Evolutionary conservation across 1,140 invertebrate species (phyloP).

Genomic region (Adelges cooleyi): DNA sequence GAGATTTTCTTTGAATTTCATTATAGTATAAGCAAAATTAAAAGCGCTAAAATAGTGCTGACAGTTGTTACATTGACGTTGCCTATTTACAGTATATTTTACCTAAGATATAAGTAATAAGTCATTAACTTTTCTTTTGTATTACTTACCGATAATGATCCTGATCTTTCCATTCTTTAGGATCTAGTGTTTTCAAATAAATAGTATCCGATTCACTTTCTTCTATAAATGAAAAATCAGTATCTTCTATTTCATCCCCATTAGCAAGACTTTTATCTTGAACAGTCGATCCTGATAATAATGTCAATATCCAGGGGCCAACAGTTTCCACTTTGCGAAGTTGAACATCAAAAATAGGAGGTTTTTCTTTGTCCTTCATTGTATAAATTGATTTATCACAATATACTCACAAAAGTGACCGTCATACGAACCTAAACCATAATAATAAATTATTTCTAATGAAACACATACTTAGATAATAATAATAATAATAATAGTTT

Average conservation of each 20-base stretch:
- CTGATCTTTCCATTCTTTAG: slow-evolving; percentile 93
- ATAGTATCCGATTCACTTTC: slow-evolving; percentile 51
- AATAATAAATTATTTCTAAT: not conserved
- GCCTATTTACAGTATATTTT: no score
- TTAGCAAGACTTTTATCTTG: slow-evolving; percentile 11
- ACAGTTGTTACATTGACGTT: no score
- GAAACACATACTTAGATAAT: not conserved
- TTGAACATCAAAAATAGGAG: slow-evolving; percentile 25
- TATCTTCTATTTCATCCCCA: slow-evolving; percentile 31
- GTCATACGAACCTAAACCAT: not conserved
- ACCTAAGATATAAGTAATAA: no score
- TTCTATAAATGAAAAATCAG: slow-evolving; percentile 44
- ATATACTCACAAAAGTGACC: not conserved
- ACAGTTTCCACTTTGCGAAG: slow-evolving; percentile 12
- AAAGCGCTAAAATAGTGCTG: no score
- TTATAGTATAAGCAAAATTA: no score
- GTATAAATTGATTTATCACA: not conserved
- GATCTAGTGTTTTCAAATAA: slow-evolving; percentile 78
- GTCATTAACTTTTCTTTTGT: no score
- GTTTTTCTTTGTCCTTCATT: slow-evolving; percentile 25
- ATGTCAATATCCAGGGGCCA: not conserved
- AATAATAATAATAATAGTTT: not conserved
- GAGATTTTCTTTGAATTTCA: no score
- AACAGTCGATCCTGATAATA: not conserved
- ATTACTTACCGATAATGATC: slow-evolving; percentile 56